Evolutionary conservation across 1,140 invertebrate genomes (phyloP).

Genomic region (Microvelia longipes): DNA sequence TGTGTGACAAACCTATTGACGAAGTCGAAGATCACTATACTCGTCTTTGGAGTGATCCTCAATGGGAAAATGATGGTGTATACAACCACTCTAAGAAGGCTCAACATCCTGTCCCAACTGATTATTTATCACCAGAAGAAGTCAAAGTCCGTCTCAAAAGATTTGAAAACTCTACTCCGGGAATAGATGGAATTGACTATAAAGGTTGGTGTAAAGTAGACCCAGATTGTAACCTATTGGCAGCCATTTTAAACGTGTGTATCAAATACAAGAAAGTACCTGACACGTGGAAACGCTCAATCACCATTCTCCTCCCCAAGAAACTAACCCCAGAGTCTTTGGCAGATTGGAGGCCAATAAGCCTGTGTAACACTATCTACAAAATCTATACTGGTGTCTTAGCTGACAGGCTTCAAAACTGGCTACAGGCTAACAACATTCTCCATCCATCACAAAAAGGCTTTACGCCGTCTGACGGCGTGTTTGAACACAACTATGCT

Average conservation of each 20-base stretch:
- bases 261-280: conserved; percentile 12
- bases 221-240: conserved; percentile 6
- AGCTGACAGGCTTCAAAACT: background rate
- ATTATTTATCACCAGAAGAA: conserved; percentile 6
- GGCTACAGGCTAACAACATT: background rate
- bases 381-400: conserved; percentile 26
- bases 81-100: background rate
- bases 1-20: background rate
- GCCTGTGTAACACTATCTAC: conserved; percentile 22
- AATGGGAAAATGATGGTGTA: background rate
- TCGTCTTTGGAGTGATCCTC: background rate
- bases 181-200: conserved; percentile 20
- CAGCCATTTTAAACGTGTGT: conserved; percentile 15
- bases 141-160: conserved; percentile 6
- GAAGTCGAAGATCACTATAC: background rate
- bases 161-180: conserved; percentile 23
- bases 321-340: conserved; percentile 21
- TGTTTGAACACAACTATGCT: conserved; percentile 4
- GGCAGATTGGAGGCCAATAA: conserved; percentile 27
- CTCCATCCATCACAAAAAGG: conserved; percentile 16
- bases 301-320: conserved; percentile 27
- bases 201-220: conserved; percentile 9
- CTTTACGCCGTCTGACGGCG: conserved; percentile 6
- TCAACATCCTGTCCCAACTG: background rate
- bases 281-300: conserved; percentile 17